Conservation (phyloP, 2,113 vertebrate species). For the Microcebus jonahi region DNA sequence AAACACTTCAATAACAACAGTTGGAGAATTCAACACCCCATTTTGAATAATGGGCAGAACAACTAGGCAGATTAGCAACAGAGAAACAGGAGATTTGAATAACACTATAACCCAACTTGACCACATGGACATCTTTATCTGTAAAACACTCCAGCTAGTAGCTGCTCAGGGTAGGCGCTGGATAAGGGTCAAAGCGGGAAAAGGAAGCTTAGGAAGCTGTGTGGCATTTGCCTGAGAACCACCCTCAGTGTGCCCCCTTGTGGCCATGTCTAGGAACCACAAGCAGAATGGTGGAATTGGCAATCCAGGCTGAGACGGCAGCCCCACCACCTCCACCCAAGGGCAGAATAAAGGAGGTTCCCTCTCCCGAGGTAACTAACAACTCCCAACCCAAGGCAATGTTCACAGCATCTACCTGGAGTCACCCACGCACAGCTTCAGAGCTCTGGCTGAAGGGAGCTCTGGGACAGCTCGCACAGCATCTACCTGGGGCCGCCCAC, state of each 20-base stretch:
- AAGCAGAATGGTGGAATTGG: neutral
- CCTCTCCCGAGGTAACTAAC: neutral
- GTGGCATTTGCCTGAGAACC: neutral
- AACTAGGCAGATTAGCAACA: neutral
- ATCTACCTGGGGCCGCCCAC: neutral
- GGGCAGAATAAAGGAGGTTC: neutral
- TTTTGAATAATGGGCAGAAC: neutral
- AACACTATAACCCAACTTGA: neutral
- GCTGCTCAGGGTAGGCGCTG: neutral
- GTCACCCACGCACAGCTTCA: too few relatives aligned
- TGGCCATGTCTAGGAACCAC: conserved; percentile 14
- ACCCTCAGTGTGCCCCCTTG: neutral
- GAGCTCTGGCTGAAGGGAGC: too few relatives aligned
- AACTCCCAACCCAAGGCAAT: neutral
- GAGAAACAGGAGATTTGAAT: neutral
- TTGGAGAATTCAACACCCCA: neutral
- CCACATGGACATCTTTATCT: neutral
- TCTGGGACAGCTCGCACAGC: neutral
- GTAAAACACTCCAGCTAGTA: neutral
- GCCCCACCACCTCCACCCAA: neutral
- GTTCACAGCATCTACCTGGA: neutral
- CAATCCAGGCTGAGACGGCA: neutral
- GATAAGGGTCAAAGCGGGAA: neutral
- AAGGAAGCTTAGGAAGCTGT: neutral
- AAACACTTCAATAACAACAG: neutral